phyloP scores from a whole-genome alignment of 2,113 vertebrate genomes.

The Trematomus loennbergii region DNA sequence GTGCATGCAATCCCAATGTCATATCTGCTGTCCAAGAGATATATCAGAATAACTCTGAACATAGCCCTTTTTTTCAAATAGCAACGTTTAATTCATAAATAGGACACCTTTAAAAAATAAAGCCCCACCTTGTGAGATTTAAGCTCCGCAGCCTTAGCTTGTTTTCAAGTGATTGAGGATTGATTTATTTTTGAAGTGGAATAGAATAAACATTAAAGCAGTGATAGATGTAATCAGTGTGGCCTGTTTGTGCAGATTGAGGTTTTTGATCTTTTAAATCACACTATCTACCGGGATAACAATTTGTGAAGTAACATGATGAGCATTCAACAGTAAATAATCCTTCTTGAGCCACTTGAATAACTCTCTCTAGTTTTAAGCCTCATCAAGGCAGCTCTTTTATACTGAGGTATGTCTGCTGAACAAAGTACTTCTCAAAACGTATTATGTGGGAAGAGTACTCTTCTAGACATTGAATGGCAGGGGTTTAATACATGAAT shows the following conservation, averaged over 20 bases:
- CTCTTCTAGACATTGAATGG: neutral
- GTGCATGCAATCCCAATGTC: neutral
- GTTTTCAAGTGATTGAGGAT: neutral
- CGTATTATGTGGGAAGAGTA: neutral
- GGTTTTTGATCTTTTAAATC: slow-evolving; percentile 7
- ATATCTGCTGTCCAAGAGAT: neutral
- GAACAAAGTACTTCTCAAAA: neutral
- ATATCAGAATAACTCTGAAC: neutral
- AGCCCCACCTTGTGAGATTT: neutral
- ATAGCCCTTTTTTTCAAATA: neutral
- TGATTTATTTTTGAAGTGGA: slow-evolving; percentile 1
- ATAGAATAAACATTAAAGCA: neutral
- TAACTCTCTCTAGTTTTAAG: neutral
- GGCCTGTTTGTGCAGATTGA: neutral
- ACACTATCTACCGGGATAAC: neutral
- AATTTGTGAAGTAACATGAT: neutral
- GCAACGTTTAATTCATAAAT: neutral
- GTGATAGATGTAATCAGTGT: slow-evolving; percentile 1
- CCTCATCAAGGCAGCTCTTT: neutral
- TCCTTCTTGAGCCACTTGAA: neutral
- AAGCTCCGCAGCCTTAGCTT: neutral
- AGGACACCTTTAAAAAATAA: neutral
- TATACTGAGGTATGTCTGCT: neutral
- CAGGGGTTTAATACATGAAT: neutral
- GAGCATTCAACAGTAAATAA: neutral